Evolutionary conservation across 2,113 vertebrate genomes (phyloP).

Genomic region (Chinchilla lanigera): DNA sequence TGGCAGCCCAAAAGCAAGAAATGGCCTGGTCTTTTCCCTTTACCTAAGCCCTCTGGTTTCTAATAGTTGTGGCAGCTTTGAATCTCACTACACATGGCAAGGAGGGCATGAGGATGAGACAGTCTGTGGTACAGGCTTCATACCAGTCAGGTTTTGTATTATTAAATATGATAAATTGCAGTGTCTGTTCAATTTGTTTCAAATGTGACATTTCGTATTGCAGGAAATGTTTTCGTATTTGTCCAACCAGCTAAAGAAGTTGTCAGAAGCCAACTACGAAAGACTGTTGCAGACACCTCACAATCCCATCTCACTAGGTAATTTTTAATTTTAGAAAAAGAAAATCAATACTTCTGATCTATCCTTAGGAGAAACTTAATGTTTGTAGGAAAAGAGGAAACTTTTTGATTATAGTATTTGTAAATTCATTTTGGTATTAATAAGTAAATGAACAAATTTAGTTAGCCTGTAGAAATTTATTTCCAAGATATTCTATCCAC

Average conservation of each 20-base stretch:
- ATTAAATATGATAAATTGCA: not conserved
- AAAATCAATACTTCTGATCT: slow-evolving; percentile 30
- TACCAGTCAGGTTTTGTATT: slow-evolving; percentile 6
- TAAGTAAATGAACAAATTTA: slow-evolving; percentile 56
- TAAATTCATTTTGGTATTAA: slow-evolving; percentile 47
- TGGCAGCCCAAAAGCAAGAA: not conserved
- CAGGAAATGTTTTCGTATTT: slow-evolving; percentile 96
- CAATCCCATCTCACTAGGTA: slow-evolving; percentile 98
- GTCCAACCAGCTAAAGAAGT: slow-evolving; percentile 91
- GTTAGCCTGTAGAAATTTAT: slow-evolving; percentile 60
- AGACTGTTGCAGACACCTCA: slow-evolving; percentile 94
- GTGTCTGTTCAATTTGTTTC: slow-evolving; percentile 56
- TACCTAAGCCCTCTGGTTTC: not conserved
- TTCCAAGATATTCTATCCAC: slow-evolving; percentile 4
- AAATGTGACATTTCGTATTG: slow-evolving; percentile 69
- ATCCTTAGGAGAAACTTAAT: not conserved
- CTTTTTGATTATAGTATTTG: slow-evolving; percentile 33
- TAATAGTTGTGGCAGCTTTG: not conserved
- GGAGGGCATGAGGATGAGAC: not conserved
- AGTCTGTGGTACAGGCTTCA: not conserved
- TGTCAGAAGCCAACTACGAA: slow-evolving; percentile 92
- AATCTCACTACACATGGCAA: not conserved
- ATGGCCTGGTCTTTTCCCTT: not conserved
- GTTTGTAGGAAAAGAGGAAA: slow-evolving; percentile 46
- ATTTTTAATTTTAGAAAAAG: slow-evolving; percentile 42